Conservation (phyloP, 2,888 invertebrate genomes). For the Spodoptera picta region DNA sequence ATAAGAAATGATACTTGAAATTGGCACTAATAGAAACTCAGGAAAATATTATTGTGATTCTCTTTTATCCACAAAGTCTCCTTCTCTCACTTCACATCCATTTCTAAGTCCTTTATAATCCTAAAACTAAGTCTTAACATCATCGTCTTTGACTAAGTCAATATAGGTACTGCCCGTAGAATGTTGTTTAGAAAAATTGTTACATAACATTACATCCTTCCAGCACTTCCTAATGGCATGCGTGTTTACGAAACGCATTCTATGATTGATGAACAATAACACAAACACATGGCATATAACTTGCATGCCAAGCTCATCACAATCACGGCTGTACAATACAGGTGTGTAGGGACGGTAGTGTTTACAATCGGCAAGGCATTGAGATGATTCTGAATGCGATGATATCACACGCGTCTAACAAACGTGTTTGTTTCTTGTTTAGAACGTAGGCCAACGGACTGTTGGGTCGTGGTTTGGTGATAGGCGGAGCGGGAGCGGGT, state of each 20-base stretch:
- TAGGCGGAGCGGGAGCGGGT: constrained; percentile 20
- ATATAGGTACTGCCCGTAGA: too few species aligned
- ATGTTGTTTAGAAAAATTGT: too few species aligned
- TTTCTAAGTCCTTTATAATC: too few species aligned
- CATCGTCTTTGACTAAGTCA: too few species aligned
- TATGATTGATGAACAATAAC: constrained; percentile 16
- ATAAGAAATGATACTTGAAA: too few species aligned
- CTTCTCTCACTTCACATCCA: too few species aligned
- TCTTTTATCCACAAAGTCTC: too few species aligned
- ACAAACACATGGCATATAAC: constrained; percentile 30
- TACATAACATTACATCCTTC: neutral
- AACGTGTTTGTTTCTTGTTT: constrained; percentile 57
- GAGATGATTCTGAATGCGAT: constrained; percentile 55
- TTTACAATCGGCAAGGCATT: constrained; percentile 54
- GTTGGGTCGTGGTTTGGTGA: constrained; percentile 14
- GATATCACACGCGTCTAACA: constrained; percentile 54
- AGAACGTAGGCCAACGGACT: constrained; percentile 53
- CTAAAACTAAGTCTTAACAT: too few species aligned
- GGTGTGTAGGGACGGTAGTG: constrained; percentile 49
- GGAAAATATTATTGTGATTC: too few species aligned
- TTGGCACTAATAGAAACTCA: too few species aligned
- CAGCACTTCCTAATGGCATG: neutral
- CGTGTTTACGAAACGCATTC: constrained; percentile 30
- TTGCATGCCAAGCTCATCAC: constrained; percentile 39
- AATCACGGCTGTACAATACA: constrained; percentile 50